phyloP scores from a whole-genome alignment of 2,797 vertebrate species.

The Philypnodon macrostomus region DNA sequence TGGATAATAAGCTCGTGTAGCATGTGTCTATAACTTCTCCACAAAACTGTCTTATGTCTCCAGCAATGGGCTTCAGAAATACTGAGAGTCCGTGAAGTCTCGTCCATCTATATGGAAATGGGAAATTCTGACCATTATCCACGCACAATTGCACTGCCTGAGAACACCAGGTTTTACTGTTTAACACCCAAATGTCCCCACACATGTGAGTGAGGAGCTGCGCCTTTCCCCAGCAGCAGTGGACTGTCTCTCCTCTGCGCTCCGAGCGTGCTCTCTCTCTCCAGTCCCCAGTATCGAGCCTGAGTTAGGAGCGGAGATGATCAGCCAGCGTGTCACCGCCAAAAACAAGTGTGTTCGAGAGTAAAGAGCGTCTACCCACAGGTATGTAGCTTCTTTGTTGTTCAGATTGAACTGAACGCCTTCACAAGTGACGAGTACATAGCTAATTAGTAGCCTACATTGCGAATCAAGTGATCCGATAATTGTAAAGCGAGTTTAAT shows the following conservation, averaged over 20 bases:
- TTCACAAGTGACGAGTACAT: background rate
- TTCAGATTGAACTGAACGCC: constrained; percentile 12
- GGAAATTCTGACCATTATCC: background rate
- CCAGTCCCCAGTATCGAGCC: constrained; percentile 43
- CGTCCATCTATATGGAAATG: no score
- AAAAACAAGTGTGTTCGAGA: constrained; percentile 64
- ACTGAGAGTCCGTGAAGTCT: no score
- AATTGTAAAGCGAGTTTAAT: no score
- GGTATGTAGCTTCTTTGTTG: constrained; percentile 27
- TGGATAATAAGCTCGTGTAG: no score
- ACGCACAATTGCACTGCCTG: background rate
- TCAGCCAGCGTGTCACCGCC: constrained; percentile 54
- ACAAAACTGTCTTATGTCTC: no score
- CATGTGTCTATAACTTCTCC: no score
- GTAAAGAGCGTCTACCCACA: constrained; percentile 64
- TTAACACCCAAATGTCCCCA: constrained; percentile 20
- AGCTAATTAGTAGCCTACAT: no score
- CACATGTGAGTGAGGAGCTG: constrained; percentile 15
- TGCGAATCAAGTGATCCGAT: no score
- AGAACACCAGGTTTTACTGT: background rate
- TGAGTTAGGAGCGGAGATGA: constrained; percentile 58
- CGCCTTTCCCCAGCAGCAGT: constrained; percentile 45
- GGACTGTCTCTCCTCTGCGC: constrained; percentile 43
- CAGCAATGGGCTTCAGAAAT: no score
- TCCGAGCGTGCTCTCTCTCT: constrained; percentile 48